phyloP scores from a whole-genome alignment of 2,113 vertebrate species.

The Carassius carassius region DNA sequence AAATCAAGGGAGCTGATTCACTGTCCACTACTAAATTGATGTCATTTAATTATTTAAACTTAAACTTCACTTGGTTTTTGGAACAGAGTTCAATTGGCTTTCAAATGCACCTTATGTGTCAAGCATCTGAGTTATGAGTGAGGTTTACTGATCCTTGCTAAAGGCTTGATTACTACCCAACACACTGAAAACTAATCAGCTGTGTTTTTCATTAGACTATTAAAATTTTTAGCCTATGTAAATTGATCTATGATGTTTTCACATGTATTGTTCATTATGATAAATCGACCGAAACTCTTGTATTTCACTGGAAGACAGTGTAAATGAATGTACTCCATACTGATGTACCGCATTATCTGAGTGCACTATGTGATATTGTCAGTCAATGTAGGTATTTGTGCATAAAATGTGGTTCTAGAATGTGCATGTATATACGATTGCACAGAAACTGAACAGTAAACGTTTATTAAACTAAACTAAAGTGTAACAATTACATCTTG shows the following conservation, averaged over 20 bases:
- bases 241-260: background rate
- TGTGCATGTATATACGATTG: too few species aligned
- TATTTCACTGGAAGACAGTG: background rate
- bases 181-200: constrained; percentile 34
- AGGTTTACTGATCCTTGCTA: constrained; percentile 25
- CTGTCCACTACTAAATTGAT: too few species aligned
- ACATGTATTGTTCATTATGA: background rate
- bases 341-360: too few species aligned
- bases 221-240: background rate
- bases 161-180: constrained; percentile 22
- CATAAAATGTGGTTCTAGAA: too few species aligned
- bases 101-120: constrained; percentile 40
- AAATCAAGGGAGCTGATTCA: background rate
- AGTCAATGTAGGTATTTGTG: too few species aligned
- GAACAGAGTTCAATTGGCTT: constrained; percentile 11
- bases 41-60: too few species aligned
- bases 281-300: background rate
- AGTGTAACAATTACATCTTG: background rate
- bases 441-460: too few species aligned
- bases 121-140: constrained; percentile 38
- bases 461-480: too few species aligned
- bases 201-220: background rate
- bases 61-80: too few species aligned
- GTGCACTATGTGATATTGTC: too few species aligned
- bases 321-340: background rate